A percentile compares a stretch with the other conserved stretches of the same genome.
phyloP scores from a whole-genome alignment of 2,888 invertebrate species.

The Mythimna pallens region DNA sequence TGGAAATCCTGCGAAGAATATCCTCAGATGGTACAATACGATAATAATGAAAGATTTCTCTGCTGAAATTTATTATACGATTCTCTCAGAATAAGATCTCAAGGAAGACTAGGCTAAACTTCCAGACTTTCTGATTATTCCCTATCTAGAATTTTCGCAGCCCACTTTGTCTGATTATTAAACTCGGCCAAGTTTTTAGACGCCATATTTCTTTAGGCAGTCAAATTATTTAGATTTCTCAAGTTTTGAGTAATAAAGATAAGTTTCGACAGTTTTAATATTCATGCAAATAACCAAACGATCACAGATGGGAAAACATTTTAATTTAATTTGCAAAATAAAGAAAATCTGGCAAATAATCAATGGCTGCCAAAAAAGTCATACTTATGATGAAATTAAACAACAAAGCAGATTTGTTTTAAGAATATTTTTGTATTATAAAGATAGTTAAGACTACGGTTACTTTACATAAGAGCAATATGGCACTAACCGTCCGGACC shows the following conservation, averaged over 20 bases:
- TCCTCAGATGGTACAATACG: neutral
- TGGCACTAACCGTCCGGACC: too few relatives aligned
- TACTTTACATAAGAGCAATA: too few relatives aligned
- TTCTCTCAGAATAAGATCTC: neutral
- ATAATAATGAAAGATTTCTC: neutral
- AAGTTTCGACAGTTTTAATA: slow-evolving; percentile 2
- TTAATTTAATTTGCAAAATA: neutral
- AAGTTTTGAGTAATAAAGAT: neutral
- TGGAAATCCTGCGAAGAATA: neutral
- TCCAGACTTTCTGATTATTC: slow-evolving; percentile 14
- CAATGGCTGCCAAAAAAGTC: neutral
- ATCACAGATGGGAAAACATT: neutral
- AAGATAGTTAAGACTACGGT: too few relatives aligned
- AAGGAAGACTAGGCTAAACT: neutral
- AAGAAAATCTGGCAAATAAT: neutral
- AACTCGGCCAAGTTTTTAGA: slow-evolving; percentile 10
- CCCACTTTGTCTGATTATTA: slow-evolving; percentile 25
- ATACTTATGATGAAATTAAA: too few relatives aligned
- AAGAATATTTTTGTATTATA: too few relatives aligned
- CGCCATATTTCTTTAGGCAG: neutral
- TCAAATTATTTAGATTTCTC: slow-evolving; percentile 18
- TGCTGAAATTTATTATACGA: slow-evolving; percentile 9
- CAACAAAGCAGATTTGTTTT: too few relatives aligned
- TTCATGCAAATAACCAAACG: neutral
- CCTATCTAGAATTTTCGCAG: slow-evolving; percentile 15